Conservation (phyloP, 2,797 vertebrate genomes). For the Melopsittacus undulatus region DNA sequence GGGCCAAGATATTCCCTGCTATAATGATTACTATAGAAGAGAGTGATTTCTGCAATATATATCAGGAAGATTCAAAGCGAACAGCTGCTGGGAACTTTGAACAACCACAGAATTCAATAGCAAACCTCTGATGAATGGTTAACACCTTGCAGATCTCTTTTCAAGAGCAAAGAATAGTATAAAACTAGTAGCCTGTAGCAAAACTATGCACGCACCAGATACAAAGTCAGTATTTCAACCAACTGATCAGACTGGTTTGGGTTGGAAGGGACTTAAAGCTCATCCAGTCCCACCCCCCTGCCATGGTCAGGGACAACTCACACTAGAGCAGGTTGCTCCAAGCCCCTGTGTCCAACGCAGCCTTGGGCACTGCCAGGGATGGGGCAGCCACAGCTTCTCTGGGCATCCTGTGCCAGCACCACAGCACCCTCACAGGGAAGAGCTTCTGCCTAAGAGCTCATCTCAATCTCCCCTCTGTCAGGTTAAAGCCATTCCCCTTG, state of each 20-base stretch:
- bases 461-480: too few relatives aligned
- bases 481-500: too few relatives aligned
- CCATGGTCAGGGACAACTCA: not conserved
- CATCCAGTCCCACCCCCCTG: not conserved
- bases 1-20: conserved; percentile 9
- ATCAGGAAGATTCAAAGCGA: not conserved
- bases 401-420: too few relatives aligned
- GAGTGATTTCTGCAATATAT: not conserved
- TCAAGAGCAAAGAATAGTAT: not conserved
- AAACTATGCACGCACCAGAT: accelerated
- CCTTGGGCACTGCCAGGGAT: not conserved
- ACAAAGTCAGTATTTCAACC: not conserved
- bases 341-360: not conserved
- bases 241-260: not conserved
- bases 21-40: not conserved
- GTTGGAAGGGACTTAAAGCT: not conserved
- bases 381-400: too few relatives aligned
- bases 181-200: not conserved
- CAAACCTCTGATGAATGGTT: conserved; percentile 24
- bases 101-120: conserved; percentile 4
- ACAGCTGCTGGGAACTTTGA: conserved; percentile 18
- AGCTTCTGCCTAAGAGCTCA: too few relatives aligned
- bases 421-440: too few relatives aligned
- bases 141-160: conserved; percentile 42
- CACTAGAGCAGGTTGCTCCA: not conserved